Percentiles rank a stretch among this genome's conserved stretches.
These are phyloP conservation scores for Tragopan temminckii DNA, from an alignment of 2,797 vertebrate genomes.

Conservation along the genomic window DNA sequence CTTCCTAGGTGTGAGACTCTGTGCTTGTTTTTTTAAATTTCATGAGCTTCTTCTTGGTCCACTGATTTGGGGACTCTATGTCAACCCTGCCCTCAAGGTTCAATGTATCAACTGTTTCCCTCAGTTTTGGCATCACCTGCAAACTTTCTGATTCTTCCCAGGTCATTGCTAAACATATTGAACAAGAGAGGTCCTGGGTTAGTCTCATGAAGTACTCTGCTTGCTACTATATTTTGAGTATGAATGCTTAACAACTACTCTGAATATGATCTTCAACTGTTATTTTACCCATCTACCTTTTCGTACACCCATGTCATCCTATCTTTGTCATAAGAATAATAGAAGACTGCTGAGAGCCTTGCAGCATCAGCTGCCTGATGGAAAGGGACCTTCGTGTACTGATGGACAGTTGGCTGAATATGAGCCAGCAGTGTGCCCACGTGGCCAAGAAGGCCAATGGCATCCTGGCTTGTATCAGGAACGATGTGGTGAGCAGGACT, in stretches of 20 bases:
- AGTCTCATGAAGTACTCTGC: neutral
- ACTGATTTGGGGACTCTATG: neutral
- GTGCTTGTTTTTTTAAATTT: neutral
- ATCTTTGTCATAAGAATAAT: neutral
- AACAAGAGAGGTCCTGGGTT: neutral
- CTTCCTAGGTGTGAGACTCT: neutral
- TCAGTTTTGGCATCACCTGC: neutral
- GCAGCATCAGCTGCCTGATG: too few relatives aligned
- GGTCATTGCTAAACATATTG: neutral
- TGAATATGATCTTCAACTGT: neutral
- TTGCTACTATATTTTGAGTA: neutral
- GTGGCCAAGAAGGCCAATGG: too few relatives aligned
- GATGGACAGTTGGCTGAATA: too few relatives aligned
- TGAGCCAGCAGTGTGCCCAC: too few relatives aligned
- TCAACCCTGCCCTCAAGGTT: neutral
- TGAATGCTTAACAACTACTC: neutral
- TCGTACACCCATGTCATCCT: neutral
- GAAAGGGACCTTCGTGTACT: too few relatives aligned
- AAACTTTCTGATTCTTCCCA: neutral
- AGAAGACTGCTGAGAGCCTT: neutral
- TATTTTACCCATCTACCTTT: neutral
- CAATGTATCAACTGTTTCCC: neutral
- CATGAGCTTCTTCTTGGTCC: neutral
- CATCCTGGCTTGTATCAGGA: too few relatives aligned
- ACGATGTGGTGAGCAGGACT: too few relatives aligned